Base-by-base conservation (phyloP, 2,113 vertebrate genomes). In the Pyrgilauda ruficollis region DNA sequence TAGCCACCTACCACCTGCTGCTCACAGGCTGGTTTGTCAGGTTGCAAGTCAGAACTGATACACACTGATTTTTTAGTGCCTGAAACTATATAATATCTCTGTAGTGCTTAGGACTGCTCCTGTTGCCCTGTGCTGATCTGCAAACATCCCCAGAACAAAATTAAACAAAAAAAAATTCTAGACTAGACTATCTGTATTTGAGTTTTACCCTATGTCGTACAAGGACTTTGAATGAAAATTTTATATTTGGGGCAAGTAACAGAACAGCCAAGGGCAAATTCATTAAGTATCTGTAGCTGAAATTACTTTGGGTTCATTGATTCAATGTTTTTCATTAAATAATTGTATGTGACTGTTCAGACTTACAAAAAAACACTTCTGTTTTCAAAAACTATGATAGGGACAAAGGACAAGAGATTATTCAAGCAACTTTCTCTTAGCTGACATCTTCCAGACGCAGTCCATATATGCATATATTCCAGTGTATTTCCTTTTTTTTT, bases 251-350 rank as follows among this genome's bases (percentile, higher is more conserved):
- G 80, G 76, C 74, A 94, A 93, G 89, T 83, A 91, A 50, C 37
- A 62, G 26, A 95, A 96, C 82, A 95, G 95, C 84, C 90, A 93
- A 61, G 83, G 89, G 87, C 52, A 96, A 92, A 84, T 94, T 90
- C 47, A 88, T 82, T 80, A 68, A 84, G 75, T 87, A 95, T 96
- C 95, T 97, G 97, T 73, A 78, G 66, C 33, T 28, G 5, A 96
- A 97, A 97, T 97, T 92, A 96, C 56, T 88, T 95, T 95, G 90
- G 94, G 94, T 97, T 90, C 89, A 97, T 49, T 88, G 95, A 92
- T 72, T 95, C 61, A 69, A n/a, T 94, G 83, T 82, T 97, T 97
- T 97, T 94, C 90, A 77, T 84, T 10, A 90, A 97, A 95, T 91
- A 92, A 95, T 91, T 90, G 15, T 87, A 68, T 93, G 55, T 77